A percentile compares a stretch with the other conserved stretches of the same genome.
Evolutionary conservation across 2,113 vertebrate species (phyloP).

Genomic region (Mystacornis crossleyi): DNA sequence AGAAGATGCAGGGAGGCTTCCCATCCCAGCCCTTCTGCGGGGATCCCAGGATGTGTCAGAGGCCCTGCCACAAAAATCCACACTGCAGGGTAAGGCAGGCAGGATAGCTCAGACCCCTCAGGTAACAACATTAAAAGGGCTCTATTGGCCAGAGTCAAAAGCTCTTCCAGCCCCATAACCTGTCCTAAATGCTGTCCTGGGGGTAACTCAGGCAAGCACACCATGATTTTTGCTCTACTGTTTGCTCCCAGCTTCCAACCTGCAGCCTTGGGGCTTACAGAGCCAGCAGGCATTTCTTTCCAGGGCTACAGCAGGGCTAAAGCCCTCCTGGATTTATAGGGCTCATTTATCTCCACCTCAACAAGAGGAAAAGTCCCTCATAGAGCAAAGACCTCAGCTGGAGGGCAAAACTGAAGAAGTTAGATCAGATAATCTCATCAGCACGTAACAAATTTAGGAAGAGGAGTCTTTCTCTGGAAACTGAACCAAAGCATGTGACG

Average conservation of each 20-base stretch:
- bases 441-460: neutral
- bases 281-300: neutral
- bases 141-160: neutral
- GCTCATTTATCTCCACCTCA: neutral
- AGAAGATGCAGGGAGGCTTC: neutral
- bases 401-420: neutral
- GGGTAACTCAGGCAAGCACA: neutral
- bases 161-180: neutral
- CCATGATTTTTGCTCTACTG: fast-evolving
- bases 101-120: neutral
- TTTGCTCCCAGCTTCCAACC: neutral
- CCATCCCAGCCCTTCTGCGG: neutral
- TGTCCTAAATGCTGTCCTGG: neutral
- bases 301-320: neutral
- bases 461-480: neutral
- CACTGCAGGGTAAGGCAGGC: neutral
- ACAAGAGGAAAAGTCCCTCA: neutral
- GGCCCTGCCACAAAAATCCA: neutral
- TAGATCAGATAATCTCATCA: neutral
- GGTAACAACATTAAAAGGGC: neutral
- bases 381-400: neutral
- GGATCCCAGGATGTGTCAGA: neutral
- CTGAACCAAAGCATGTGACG: neutral
- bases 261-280: neutral
- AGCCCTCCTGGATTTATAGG: neutral